Percentiles rank a stretch among this genome's conserved stretches.
phyloP scores from a whole-genome alignment of 2,888 invertebrate genomes.

The Autographa pulchrina region DNA sequence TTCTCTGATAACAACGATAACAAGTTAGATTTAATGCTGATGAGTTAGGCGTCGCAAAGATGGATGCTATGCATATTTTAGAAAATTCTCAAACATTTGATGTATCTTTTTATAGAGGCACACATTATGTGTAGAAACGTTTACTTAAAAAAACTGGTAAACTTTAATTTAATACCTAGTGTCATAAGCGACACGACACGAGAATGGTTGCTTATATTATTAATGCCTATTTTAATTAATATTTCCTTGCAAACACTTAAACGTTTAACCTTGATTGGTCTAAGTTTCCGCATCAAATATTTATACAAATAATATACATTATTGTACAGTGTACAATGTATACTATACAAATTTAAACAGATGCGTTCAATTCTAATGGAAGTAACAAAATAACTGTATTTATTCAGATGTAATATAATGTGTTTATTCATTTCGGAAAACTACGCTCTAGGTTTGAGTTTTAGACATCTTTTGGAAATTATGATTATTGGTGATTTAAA shows the following conservation, averaged over 20 bases:
- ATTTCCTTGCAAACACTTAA: conserved; percentile 9
- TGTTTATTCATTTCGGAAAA: conserved; percentile 26
- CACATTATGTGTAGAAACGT: too few species aligned
- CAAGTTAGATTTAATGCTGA: too few species aligned
- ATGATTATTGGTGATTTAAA: neutral
- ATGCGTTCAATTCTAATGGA: conserved; percentile 63
- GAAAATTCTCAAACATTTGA: too few species aligned
- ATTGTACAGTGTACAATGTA: conserved; percentile 5
- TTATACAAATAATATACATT: conserved; percentile 28
- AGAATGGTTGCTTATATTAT: neutral
- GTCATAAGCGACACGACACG: too few species aligned
- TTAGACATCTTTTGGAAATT: conserved; percentile 29
- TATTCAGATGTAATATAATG: conserved; percentile 35
- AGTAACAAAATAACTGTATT: conserved; percentile 49
- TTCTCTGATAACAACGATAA: neutral
- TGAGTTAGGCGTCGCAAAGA: too few species aligned
- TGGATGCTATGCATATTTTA: too few species aligned
- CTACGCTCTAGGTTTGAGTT: conserved; percentile 28
- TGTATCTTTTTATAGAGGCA: too few species aligned
- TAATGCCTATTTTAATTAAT: neutral
- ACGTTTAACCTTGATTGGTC: conserved; percentile 48
- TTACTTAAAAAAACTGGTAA: too few species aligned
- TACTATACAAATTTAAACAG: conserved; percentile 63
- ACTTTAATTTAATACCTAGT: too few species aligned
- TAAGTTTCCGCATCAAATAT: conserved; percentile 38